These are phyloP conservation scores for Prunella strophiata DNA, from an alignment of 2,797 vertebrate species.

Conservation along the genomic window DNA sequence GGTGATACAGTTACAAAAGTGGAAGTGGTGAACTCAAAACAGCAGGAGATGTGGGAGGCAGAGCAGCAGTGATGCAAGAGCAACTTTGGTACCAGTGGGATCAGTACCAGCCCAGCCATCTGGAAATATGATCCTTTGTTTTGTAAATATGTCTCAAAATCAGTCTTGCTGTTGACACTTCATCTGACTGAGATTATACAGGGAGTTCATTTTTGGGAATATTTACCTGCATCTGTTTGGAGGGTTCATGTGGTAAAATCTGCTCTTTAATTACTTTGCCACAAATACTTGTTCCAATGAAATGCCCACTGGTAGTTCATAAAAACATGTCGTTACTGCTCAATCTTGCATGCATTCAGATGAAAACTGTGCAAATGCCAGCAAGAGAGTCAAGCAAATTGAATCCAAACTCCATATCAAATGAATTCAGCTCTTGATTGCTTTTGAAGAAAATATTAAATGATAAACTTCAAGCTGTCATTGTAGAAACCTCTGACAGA, in stretches of 20 bases:
- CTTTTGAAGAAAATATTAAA: conserved; percentile 32
- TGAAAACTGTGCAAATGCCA: conserved; percentile 32
- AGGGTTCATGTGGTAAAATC: neutral
- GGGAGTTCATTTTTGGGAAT: conserved; percentile 51
- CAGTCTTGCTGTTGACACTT: neutral
- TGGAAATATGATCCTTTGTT: neutral
- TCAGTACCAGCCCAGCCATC: neutral
- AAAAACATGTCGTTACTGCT: conserved; percentile 31
- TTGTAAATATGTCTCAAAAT: neutral
- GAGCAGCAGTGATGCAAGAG: neutral
- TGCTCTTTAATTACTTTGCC: conserved; percentile 44
- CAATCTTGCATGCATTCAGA: neutral
- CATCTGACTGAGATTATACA: conserved; percentile 5
- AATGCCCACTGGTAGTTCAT: conserved; percentile 10
- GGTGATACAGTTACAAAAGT: neutral
- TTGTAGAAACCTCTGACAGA: neutral
- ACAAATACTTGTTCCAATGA: neutral
- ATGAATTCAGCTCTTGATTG: conserved; percentile 27
- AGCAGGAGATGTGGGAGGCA: neutral
- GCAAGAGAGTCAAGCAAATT: conserved; percentile 27
- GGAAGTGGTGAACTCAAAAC: neutral
- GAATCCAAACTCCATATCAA: conserved; percentile 41
- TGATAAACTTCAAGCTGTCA: neutral
- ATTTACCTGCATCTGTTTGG: neutral
- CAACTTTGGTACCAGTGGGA: neutral